phyloP scores from a whole-genome alignment of 2,888 invertebrate genomes.

The Megaustenia siamemsis region DNA sequence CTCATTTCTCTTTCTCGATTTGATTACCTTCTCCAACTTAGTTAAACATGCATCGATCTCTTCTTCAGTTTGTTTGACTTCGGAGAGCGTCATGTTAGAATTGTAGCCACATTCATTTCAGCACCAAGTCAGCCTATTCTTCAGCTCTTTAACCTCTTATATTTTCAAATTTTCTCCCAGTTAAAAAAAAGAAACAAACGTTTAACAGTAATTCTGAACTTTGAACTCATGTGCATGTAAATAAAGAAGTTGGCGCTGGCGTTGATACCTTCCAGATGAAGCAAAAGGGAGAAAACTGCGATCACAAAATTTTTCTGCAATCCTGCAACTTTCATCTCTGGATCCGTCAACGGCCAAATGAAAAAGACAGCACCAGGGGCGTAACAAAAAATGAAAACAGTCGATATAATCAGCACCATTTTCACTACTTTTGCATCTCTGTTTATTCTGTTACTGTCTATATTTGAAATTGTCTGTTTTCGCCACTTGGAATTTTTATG shows the following conservation, averaged over 20 bases:
- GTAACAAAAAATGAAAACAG: slow-evolving; percentile 26
- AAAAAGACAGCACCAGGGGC: not conserved
- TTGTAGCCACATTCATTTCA: no score
- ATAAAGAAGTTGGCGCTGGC: slow-evolving; percentile 3
- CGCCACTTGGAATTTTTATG: not conserved
- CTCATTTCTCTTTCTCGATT: no score
- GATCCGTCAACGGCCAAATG: not conserved
- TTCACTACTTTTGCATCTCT: slow-evolving; percentile 11
- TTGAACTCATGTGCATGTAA: slow-evolving; percentile 13
- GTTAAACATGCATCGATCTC: no score
- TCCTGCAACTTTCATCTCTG: not conserved
- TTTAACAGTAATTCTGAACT: not conserved
- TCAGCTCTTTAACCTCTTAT: no score
- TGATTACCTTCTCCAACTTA: no score
- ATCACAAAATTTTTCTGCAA: not conserved
- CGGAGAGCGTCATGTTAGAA: no score
- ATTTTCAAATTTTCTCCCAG: no score
- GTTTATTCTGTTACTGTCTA: not conserved
- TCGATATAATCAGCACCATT: slow-evolving; percentile 17
- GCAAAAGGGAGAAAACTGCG: not conserved
- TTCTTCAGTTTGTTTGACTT: no score
- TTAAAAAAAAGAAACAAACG: not conserved
- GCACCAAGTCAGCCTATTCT: no score
- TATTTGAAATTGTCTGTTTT: not conserved
- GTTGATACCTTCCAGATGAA: not conserved